Base-by-base conservation (phyloP, 1,140 invertebrate species). In the Pachypsylla venusta region DNA sequence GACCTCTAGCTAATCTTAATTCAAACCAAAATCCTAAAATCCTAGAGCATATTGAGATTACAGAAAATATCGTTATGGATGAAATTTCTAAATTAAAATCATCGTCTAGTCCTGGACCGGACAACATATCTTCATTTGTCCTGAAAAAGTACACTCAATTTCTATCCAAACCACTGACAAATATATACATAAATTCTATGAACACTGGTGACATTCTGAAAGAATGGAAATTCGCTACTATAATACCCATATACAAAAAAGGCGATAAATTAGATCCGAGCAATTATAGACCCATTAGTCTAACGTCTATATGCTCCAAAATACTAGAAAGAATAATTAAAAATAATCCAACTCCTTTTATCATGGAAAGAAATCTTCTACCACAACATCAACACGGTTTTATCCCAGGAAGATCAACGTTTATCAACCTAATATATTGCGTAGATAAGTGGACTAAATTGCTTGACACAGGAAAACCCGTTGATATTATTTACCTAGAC, bases 211-310 rank as follows among this genome's bases (percentile, higher is more conserved):
- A 53, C 22, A 58, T 62, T 57, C 66, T 64, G 12, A 42, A 58
- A 25, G 53, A 22, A 14, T 67, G 63, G 57, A 69, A 70, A 59
- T 53, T 58, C n/a, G 60, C 65, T n/a, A 53, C 54, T 57, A 54
- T 69, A 10, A 63, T 14, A 28, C 64, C 64, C 7, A 61, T 67
- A 39, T 64, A 62, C 48, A 70, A 71, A 61, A 55, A 22, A 27
- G 67, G 65, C 19, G 28, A 58, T 3, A 66, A 62, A 58, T 19
- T 56, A 13, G 57, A 48, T 22, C 20, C 62, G 2, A 53, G 53
- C 14, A 69, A 69, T 58, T 68, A 69, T 35, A 66, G 68, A 54
- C 68, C 67, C 5, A 69, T 69, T 20, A 66, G 60, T 1, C 25
- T 66, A 7, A 57, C 66, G 0, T 58, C 61, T 1, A 48, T 62